Evolutionary conservation across 2,797 vertebrate species (phyloP), one percentile per base, ranked within the genome.

Genomic region (Petrocephalus schoutedeni): DNA sequence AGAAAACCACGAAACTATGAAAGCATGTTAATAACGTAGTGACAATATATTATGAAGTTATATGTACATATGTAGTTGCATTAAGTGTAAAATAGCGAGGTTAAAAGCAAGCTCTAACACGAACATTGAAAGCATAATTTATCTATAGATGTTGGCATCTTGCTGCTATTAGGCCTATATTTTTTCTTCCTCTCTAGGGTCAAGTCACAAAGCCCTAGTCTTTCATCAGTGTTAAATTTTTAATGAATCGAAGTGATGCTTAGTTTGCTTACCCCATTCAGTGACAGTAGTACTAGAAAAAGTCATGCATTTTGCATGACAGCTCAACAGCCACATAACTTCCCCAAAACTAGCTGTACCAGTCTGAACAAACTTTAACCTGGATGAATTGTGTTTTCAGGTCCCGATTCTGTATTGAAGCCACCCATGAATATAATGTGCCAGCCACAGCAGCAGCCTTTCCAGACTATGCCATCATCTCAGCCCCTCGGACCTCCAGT

Each of bases 361-460:
- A 10, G 21, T 16, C 83, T 28, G 82, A 56, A 85, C 28, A 10
- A 41, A 61, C 10, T 45, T 57, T 58, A 86, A n/a, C 54, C 28
- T 59, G 23, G 12, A 88, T 71, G 21, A 87, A 67, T 90, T 94
- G 54, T 91, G 5, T 74, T 91, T 92, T 82, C 92, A 96, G 94
- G 89, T 92, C 93, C 94, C 93, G 97, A 94, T 91, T 91, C 94
- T 89, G 94, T 96, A 92, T 92, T 93, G 85, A 94, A 92, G 92
- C 91, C 95, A 89, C 92, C 94, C 54, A 92, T 95, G 88, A 93
- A 93, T 89, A 91, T 96, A 94, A 96, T 95, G 95, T 97, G 96
- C 89, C 93, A 95, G 90, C 94, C 92, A 4, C 74, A 36, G 36
- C 67, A 41, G 36, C 89, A 87, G 49, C 86, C 85, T 23, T 88